Base-by-base conservation (phyloP, 2,113 vertebrate genomes). In the Mungos mungo region DNA sequence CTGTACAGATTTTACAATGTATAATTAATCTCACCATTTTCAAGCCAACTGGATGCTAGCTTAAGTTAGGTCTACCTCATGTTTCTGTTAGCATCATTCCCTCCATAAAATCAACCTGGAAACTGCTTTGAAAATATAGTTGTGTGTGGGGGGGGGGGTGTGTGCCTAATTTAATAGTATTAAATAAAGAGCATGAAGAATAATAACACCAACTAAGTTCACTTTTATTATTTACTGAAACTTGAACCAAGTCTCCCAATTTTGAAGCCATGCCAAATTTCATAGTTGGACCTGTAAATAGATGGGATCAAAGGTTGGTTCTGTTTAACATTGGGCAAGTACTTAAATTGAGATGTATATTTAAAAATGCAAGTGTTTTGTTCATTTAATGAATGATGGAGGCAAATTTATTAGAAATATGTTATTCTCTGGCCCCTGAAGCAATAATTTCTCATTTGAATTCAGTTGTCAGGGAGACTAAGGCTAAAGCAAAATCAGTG, bases 401-500 rank as follows among this genome's bases (percentile, higher is more conserved):
- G 86, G 47, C 27, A 93, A 90, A 84, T 97, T 52, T 88, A 63
- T 93, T 93, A 92, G 33, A 96, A 95, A 92, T 84, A 47, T 82
- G 4, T 71, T 68, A 95, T 93, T 90, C 5, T 27, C 13, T 93
- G 81, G 14, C 18, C 54, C 68, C 33, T 84, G 23, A 94, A 96
- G 82, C 77, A 93, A 71, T 92, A 82, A 72, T 88, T 94, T 93
- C 57, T 96, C 50, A 96, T 96, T 96, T 93, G 33, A 82, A 96
- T 96, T 97, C 90, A 95, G 35, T 96, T 96, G 66, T 93, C 69
- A 82, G 13, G 6, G 66, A 95, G 33, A 60, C 57, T 82, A 88
- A 93, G 52, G 33, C 25, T 91, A 77, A 81, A 88, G 50, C 4
- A 72, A 97, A 93, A 96, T 87, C 50, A 72, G 16, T 94, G 25